Evolutionary conservation across 2,113 vertebrate species (phyloP), one percentile per base, ranked within the genome.

Genomic region (Chlamydotis undulata): DNA sequence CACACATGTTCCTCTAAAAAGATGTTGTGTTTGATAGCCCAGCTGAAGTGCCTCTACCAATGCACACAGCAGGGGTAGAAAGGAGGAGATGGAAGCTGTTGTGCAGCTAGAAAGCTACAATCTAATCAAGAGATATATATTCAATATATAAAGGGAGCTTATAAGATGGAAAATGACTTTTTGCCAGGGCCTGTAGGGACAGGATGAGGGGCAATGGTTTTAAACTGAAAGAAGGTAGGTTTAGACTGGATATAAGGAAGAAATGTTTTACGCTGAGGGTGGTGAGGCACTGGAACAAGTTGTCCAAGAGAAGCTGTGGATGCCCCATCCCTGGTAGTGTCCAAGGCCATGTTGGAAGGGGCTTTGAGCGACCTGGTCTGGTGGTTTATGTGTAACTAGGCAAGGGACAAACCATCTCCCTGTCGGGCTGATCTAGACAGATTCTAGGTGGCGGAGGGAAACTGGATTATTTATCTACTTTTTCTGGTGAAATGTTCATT

Each of bases 21-120:
- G 56, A 9, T 47, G 19, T 33, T 5, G 1, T 0, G 1, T 45
- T 35, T 2, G 0, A 33, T 14, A 60, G 73, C 37, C 31, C 53
- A 35, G 25, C 49, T 45, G 33, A 55, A 84, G 65, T 31, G 25
- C 35, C 23, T 70, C 52, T 60, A 21, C 10, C 23, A 26, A 33
- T 5, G 35, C 29, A 41, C 35, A 2, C 11, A 59, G 23, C 18
- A 23, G 3, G 35, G 28, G n/a, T 49, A 50, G 59, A 4, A 18
- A 41, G 25, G 17, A 59, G 22, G 19, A 52, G 35, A 37, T 73
- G 31, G 82, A 85, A 56, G 50, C 41, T 21, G 4, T 37, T 19
- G 24, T 29, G 55, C 24, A 23, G 23, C 61, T 55, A n/a, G 55
- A 65, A 75, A 65, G 70, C 43, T 23, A 49, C 28, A n/a, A 67